Percentiles rank a stretch among this genome's conserved stretches.
phyloP scores from a whole-genome alignment of 2,888 invertebrate species.

The Morpho achilles region DNA sequence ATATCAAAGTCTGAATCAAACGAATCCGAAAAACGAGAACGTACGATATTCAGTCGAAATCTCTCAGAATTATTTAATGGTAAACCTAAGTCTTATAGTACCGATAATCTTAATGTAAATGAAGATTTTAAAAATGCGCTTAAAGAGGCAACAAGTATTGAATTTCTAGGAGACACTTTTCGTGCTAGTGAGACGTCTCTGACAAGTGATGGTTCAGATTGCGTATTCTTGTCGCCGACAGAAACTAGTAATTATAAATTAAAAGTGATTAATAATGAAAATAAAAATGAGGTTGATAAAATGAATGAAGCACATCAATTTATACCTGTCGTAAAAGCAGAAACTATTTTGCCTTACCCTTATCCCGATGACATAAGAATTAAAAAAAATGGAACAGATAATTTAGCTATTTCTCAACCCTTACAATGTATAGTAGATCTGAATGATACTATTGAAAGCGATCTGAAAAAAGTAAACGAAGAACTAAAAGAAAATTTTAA shows the following conservation, averaged over 20 bases:
- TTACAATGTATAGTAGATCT: slow-evolving; percentile 19
- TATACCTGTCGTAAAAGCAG: slow-evolving; percentile 53
- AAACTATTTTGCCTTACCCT: slow-evolving; percentile 51
- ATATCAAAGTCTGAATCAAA: slow-evolving; percentile 41
- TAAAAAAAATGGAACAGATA: slow-evolving; percentile 4
- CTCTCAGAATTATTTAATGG: slow-evolving; percentile 56
- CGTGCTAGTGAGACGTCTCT: slow-evolving; percentile 51
- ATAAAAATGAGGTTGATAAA: slow-evolving; percentile 7
- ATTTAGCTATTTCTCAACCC: slow-evolving; percentile 28
- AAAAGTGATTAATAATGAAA: slow-evolving; percentile 25
- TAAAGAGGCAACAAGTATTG: slow-evolving; percentile 65
- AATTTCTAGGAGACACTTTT: slow-evolving; percentile 43
- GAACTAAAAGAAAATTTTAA: slow-evolving; percentile 60
- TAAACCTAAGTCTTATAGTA: slow-evolving; percentile 67
- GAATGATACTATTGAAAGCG: slow-evolving; percentile 47
- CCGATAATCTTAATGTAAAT: slow-evolving; percentile 55
- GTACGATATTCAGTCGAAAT: slow-evolving; percentile 50
- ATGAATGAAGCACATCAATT: slow-evolving; percentile 15
- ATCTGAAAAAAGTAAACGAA: slow-evolving; percentile 58
- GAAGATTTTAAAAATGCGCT: slow-evolving; percentile 51
- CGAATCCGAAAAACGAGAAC: slow-evolving; percentile 35
- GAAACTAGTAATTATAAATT: slow-evolving; percentile 44
- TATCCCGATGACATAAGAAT: slow-evolving; percentile 49
- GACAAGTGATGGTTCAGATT: slow-evolving; percentile 59
- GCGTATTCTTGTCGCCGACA: slow-evolving; percentile 47